Conservation (phyloP, 1,140 invertebrate species). For the Araneus ventricosus region DNA sequence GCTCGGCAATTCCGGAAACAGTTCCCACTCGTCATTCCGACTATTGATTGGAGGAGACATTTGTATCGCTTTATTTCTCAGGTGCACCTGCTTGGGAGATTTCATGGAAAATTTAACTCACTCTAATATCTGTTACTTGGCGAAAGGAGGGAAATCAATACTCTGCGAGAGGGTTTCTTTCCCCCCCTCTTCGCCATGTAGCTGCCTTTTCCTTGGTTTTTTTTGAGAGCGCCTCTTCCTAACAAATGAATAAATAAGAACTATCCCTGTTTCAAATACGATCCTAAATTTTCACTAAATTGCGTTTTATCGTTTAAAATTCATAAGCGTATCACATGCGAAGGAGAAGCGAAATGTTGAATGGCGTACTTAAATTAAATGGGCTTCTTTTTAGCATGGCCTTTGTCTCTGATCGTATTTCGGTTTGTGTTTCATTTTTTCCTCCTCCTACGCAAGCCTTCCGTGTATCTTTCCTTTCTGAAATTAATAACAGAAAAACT, state of each 20-base stretch:
- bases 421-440: neutral
- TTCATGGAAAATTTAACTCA: constrained; percentile 15
- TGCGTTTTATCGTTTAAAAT: constrained; percentile 20
- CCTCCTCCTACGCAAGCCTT: neutral
- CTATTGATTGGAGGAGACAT: neutral
- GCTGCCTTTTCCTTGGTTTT: no score
- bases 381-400: neutral
- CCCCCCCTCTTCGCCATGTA: no score
- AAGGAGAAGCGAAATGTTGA: neutral
- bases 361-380: constrained; percentile 6
- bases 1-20: neutral
- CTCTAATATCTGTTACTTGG: neutral
- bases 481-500: neutral
- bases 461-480: neutral
- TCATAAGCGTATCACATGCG: neutral
- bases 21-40: neutral
- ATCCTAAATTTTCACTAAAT: constrained; percentile 4
- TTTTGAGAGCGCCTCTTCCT: neutral
- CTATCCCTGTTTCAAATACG: neutral
- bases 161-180: neutral
- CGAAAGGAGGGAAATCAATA: neutral
- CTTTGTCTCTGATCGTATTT: neutral
- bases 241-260: neutral
- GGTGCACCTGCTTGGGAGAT: neutral
- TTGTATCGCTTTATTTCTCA: neutral